Evolutionary conservation across 2,113 vertebrate species (phyloP).

Genomic region (Chaenogobius annularis): DNA sequence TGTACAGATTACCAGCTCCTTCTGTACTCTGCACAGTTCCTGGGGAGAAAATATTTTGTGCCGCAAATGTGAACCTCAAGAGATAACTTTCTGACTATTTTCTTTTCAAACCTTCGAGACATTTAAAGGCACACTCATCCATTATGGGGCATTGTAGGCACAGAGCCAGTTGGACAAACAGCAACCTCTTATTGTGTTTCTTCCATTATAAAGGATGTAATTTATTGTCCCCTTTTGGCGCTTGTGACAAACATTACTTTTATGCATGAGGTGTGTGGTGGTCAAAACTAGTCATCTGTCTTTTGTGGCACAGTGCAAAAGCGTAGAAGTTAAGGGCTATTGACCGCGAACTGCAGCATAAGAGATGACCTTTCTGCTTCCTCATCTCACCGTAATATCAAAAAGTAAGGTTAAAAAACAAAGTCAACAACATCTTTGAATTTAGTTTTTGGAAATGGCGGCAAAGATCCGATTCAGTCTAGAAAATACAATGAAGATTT

Average conservation of each 20-base stretch:
- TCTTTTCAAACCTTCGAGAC: slow-evolving; percentile 19
- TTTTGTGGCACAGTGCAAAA: slow-evolving; percentile 4
- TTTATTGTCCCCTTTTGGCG: slow-evolving; percentile 22
- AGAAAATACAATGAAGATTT: too few relatives aligned
- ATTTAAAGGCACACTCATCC: slow-evolving; percentile 32
- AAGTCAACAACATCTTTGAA: too few relatives aligned
- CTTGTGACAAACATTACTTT: slow-evolving; percentile 27
- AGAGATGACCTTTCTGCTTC: background rate
- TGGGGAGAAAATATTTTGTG: slow-evolving; percentile 37
- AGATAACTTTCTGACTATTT: slow-evolving; percentile 33
- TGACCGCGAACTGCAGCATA: background rate
- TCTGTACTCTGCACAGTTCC: slow-evolving; percentile 31
- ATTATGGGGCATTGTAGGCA: slow-evolving; percentile 17
- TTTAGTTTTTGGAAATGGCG: too few relatives aligned
- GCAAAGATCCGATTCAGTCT: too few relatives aligned
- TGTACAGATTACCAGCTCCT: slow-evolving; percentile 44
- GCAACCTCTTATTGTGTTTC: slow-evolving; percentile 25
- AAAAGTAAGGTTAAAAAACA: background rate
- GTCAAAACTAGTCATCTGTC: slow-evolving; percentile 30
- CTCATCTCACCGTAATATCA: background rate
- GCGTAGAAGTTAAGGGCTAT: background rate
- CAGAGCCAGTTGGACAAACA: slow-evolving; percentile 32
- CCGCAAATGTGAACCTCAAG: slow-evolving; percentile 11
- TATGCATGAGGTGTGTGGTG: slow-evolving; percentile 3
- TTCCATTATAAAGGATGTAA: slow-evolving; percentile 31